These are phyloP conservation scores for Notocelia uddmanniana DNA, from an alignment of 2,888 invertebrate genomes.

Conservation along the genomic window DNA sequence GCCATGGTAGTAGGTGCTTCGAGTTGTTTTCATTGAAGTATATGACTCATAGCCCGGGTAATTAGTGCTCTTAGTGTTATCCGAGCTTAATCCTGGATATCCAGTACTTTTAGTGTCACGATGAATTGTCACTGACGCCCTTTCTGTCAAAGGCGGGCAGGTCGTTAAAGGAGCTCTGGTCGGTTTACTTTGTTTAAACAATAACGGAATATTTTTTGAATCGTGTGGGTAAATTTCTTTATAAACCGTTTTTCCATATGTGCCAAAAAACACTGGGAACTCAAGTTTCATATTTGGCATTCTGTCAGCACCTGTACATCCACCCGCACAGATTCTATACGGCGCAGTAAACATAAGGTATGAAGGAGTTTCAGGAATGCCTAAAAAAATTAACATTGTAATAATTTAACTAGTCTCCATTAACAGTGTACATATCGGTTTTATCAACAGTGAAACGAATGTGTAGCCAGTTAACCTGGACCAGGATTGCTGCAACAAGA, in stretches of 20 bases:
- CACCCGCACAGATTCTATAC: slow-evolving; percentile 68
- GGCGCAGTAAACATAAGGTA: slow-evolving; percentile 73
- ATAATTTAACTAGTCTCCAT: neutral
- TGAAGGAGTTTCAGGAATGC: slow-evolving; percentile 55
- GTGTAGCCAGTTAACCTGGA: too few relatives aligned
- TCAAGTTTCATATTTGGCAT: slow-evolving; percentile 57
- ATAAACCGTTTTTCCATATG: slow-evolving; percentile 55
- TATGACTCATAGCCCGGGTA: too few relatives aligned
- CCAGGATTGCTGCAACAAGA: too few relatives aligned
- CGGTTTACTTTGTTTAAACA: slow-evolving; percentile 56
- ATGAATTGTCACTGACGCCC: neutral
- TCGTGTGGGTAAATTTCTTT: slow-evolving; percentile 57
- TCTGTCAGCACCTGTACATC: slow-evolving; percentile 51
- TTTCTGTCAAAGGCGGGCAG: slow-evolving; percentile 40
- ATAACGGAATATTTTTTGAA: slow-evolving; percentile 57
- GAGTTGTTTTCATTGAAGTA: neutral
- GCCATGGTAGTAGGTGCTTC: neutral
- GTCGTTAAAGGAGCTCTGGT: slow-evolving; percentile 52
- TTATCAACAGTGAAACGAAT: too few relatives aligned
- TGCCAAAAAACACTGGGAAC: slow-evolving; percentile 71
- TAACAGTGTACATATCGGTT: too few relatives aligned
- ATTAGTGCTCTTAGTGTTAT: neutral
- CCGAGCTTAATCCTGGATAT: neutral
- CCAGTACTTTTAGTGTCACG: neutral
- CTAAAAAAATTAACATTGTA: slow-evolving; percentile 62